A percentile compares a stretch with the other conserved stretches of the same genome.
Conservation (phyloP, 2,113 vertebrate genomes). For the Protobothrops flavoviridis region DNA sequence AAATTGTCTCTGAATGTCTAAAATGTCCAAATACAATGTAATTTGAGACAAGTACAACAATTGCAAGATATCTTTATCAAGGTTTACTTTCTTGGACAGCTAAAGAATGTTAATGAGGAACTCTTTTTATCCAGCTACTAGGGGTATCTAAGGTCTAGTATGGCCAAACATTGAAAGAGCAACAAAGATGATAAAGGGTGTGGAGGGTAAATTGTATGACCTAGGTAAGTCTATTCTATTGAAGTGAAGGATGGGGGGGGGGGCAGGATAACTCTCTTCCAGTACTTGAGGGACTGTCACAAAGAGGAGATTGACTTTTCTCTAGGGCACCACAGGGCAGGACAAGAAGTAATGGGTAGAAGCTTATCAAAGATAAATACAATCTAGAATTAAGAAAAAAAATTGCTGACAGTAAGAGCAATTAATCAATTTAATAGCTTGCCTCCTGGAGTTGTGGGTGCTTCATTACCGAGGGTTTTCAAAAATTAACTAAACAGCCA, state of each 20-base stretch:
- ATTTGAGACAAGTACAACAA: slow-evolving; percentile 2
- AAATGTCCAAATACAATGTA: slow-evolving; percentile 21
- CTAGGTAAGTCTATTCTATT: no score
- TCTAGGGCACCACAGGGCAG: background rate
- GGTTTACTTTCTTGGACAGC: background rate
- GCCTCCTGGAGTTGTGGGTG: background rate
- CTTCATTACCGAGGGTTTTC: background rate
- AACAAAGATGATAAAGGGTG: no score
- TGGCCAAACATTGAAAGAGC: slow-evolving; percentile 45
- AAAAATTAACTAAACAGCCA: background rate
- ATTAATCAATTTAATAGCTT: background rate
- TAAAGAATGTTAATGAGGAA: slow-evolving; percentile 35
- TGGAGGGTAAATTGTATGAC: no score
- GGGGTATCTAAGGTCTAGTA: slow-evolving; percentile 35
- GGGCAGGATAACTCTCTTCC: no score
- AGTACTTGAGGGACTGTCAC: background rate
- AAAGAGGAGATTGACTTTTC: background rate
- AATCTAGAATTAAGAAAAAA: background rate
- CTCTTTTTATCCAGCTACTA: slow-evolving; percentile 18
- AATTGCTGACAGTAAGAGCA: background rate
- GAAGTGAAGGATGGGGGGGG: no score
- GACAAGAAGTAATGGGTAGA: background rate
- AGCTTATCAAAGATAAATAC: background rate
- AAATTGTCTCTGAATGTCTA: slow-evolving; percentile 13
- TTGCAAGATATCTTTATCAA: slow-evolving; percentile 27